Evolutionary conservation across 23 tunicate species (phyloP).

Genomic region (Ascidia mentula): DNA sequence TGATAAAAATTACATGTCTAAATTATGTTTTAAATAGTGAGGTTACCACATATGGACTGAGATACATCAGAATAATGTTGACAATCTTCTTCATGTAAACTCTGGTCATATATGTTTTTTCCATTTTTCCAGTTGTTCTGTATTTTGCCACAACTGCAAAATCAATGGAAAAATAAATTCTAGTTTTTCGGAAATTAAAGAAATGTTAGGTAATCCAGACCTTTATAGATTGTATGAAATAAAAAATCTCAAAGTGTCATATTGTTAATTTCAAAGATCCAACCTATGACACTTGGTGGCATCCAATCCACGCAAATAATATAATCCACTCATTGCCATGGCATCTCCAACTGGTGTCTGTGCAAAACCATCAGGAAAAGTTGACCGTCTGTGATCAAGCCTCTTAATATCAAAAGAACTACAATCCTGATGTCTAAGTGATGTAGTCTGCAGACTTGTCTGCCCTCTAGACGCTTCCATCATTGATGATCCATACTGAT

Average conservation of each 20-base stretch:
- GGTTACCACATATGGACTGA: too few relatives aligned
- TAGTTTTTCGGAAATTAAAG: too few relatives aligned
- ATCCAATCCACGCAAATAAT: neutral
- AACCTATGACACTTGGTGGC: neutral
- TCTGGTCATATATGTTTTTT: neutral
- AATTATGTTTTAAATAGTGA: too few relatives aligned
- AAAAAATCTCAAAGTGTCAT: neutral
- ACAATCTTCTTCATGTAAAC: neutral
- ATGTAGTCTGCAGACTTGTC: too few relatives aligned
- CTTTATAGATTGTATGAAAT: too few relatives aligned
- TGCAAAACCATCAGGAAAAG: neutral
- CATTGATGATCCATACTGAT: too few relatives aligned
- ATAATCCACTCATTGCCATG: neutral
- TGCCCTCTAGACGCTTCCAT: too few relatives aligned
- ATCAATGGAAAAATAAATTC: neutral
- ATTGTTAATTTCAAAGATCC: neutral
- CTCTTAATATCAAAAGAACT: neutral
- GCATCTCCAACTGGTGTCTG: neutral
- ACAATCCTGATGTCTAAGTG: neutral
- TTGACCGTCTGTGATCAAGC: neutral
- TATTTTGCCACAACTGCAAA: constrained; percentile 3
- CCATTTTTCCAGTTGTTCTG: neutral
- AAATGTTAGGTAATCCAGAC: too few relatives aligned
- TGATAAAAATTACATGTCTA: too few relatives aligned
- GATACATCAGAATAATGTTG: neutral